Evolutionary conservation across 2,797 vertebrate genomes (phyloP).

Genomic region (Hylomyscus alleni): DNA sequence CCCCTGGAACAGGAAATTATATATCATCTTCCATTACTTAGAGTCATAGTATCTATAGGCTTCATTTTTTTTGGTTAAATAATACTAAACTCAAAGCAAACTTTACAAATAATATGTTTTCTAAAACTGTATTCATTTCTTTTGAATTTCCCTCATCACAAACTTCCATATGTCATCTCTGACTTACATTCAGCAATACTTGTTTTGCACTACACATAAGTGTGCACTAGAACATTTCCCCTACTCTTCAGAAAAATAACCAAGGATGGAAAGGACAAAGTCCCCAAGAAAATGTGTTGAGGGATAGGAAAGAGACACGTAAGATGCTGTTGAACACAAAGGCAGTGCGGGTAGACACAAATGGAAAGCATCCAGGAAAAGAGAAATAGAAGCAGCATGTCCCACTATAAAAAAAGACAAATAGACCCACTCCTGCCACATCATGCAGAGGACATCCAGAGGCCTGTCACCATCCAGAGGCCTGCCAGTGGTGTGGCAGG

Average conservation of each 20-base stretch:
- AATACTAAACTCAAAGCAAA: constrained; percentile 50
- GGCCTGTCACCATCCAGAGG: not conserved
- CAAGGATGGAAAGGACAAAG: not conserved
- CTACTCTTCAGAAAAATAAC: constrained; percentile 38
- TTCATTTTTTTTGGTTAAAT: constrained; percentile 36
- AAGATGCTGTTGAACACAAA: not conserved
- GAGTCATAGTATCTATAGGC: not conserved
- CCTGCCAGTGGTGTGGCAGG: not conserved
- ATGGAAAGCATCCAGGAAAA: not conserved
- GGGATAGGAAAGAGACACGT: not conserved
- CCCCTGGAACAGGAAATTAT: not conserved
- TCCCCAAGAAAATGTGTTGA: not conserved
- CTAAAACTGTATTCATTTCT: constrained; percentile 1
- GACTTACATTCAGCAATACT: constrained; percentile 42
- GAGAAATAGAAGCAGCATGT: not conserved
- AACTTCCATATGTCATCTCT: constrained; percentile 31
- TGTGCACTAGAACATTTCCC: not conserved
- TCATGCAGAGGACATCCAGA: not conserved
- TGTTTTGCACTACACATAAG: not conserved
- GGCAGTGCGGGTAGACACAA: not conserved
- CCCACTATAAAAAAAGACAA: not conserved
- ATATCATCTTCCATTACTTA: not conserved
- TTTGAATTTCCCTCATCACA: not conserved
- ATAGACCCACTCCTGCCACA: not conserved
- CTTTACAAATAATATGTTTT: not conserved